These are phyloP conservation scores for Epinotia bilunana DNA, from an alignment of 2,888 invertebrate species.

Conservation along the genomic window DNA sequence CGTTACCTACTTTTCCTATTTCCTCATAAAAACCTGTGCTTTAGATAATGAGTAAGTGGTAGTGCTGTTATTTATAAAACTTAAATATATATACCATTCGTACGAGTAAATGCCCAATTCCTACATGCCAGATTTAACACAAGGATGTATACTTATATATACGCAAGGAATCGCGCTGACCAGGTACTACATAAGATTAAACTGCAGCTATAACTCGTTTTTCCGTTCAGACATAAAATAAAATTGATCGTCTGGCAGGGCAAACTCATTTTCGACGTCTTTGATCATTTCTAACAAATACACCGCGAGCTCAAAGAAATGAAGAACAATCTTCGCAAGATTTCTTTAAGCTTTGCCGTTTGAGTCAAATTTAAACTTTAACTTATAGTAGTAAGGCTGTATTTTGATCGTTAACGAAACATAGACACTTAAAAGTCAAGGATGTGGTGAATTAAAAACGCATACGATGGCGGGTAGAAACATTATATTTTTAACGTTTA, in stretches of 20 bases:
- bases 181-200: slow-evolving; percentile 32
- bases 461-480: background rate
- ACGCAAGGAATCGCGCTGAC: background rate
- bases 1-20: too few species aligned
- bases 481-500: slow-evolving; percentile 23
- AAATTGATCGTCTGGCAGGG: slow-evolving; percentile 30
- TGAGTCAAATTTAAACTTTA: background rate
- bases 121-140: too few species aligned
- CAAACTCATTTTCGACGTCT: slow-evolving; percentile 43
- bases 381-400: background rate
- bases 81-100: too few species aligned
- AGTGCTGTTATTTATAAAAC: too few species aligned
- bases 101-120: too few species aligned
- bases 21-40: too few species aligned
- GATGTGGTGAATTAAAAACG: slow-evolving; percentile 19
- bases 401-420: slow-evolving; percentile 1
- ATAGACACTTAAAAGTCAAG: background rate
- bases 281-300: slow-evolving; percentile 40
- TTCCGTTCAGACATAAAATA: slow-evolving; percentile 26
- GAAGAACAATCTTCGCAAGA: slow-evolving; percentile 16
- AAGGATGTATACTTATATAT: background rate
- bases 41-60: too few species aligned
- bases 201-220: slow-evolving; percentile 42
- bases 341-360: background rate
- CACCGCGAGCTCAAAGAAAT: slow-evolving; percentile 32